A percentile compares a stretch with the other conserved stretches of the same genome.
phyloP scores from a whole-genome alignment of 2,888 invertebrate species.

The Lithodes maja region DNA sequence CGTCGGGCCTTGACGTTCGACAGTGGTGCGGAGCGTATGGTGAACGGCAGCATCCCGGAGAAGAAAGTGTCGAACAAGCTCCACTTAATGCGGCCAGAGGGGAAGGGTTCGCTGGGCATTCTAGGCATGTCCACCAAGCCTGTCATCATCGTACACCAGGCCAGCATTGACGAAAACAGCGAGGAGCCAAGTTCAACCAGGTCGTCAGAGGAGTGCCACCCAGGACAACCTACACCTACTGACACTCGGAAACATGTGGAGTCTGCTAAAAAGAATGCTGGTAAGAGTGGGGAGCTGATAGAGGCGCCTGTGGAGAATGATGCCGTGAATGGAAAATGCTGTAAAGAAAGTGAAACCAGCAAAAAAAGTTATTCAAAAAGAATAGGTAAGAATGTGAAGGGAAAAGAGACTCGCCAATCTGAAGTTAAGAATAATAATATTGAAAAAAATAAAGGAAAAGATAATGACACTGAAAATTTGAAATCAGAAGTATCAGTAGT shows the following conservation, averaged over 20 bases:
- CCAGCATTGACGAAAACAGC: conserved; percentile 50
- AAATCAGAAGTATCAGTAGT: background rate
- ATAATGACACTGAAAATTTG: background rate
- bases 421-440: background rate
- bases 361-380: no score
- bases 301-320: background rate
- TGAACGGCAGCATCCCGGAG: conserved; percentile 33
- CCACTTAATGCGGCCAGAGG: conserved; percentile 2
- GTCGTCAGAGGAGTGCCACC: background rate
- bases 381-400: background rate
- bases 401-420: background rate
- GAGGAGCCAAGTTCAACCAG: conserved; percentile 11
- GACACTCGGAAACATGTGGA: no score
- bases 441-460: background rate
- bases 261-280: no score
- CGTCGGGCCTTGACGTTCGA: conserved; percentile 54
- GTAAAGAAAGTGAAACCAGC: background rate
- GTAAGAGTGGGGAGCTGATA: background rate
- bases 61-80: conserved; percentile 39
- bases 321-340: no score
- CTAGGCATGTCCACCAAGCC: conserved; percentile 38
- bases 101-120: background rate
- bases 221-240: no score
- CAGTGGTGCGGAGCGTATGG: conserved; percentile 13
- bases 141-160: conserved; percentile 49